phyloP scores from a whole-genome alignment of 2,888 invertebrate species.

The Selenia dentaria region DNA sequence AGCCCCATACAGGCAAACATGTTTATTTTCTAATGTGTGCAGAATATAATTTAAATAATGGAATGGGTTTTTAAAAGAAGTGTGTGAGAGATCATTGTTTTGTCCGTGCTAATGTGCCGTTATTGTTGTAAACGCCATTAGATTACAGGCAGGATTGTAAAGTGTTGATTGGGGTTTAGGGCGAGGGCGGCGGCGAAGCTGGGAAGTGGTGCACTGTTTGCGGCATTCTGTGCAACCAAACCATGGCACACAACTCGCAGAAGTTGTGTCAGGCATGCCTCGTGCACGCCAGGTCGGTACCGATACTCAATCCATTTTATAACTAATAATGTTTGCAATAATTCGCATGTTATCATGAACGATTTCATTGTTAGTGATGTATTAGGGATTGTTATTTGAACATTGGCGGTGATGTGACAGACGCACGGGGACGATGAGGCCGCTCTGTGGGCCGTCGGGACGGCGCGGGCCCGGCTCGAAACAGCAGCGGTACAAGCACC shows the following conservation, averaged over 20 bases:
- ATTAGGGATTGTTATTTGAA: slow-evolving; percentile 56
- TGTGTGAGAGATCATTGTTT: slow-evolving; percentile 68
- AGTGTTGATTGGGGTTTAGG: slow-evolving; percentile 79
- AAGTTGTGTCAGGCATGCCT: slow-evolving; percentile 84
- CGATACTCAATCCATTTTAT: slow-evolving; percentile 35
- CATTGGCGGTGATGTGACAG: slow-evolving; percentile 83
- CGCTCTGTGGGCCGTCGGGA: slow-evolving; percentile 89
- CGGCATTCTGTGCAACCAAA: slow-evolving; percentile 81
- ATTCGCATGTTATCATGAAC: slow-evolving; percentile 52
- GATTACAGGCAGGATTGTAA: slow-evolving; percentile 58
- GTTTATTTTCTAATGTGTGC: slow-evolving; percentile 76
- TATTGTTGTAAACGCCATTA: slow-evolving; percentile 25
- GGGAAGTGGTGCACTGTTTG: slow-evolving; percentile 80
- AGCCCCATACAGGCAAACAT: slow-evolving; percentile 64
- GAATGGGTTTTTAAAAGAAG: slow-evolving; percentile 82
- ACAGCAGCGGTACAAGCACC: slow-evolving; percentile 88
- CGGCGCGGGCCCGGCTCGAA: slow-evolving; percentile 82
- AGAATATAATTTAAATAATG: slow-evolving; percentile 74
- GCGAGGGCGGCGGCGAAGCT: slow-evolving; percentile 74
- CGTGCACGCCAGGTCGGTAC: slow-evolving; percentile 85
- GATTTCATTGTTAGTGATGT: slow-evolving; percentile 32
- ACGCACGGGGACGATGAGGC: slow-evolving; percentile 92
- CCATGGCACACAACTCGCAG: slow-evolving; percentile 80
- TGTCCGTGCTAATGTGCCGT: slow-evolving; percentile 41
- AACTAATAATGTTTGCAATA: slow-evolving; percentile 41